Evolutionary conservation across 1,140 invertebrate genomes (phyloP).

Genomic region (Sarcophaga peregrina): DNA sequence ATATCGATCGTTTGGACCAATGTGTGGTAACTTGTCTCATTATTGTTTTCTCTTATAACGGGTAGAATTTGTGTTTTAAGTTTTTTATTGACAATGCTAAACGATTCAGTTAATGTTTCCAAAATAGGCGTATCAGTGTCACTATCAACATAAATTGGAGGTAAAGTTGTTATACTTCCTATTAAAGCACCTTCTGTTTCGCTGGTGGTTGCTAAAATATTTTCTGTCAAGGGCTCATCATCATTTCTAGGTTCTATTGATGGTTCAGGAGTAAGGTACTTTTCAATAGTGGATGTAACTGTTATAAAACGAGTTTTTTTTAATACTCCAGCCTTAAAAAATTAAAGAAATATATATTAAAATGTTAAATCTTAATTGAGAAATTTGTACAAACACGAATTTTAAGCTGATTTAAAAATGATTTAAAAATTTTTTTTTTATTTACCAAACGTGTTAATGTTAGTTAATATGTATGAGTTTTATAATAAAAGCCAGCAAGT

Average conservation of each 20-base stretch:
- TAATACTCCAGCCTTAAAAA: slow-evolving; percentile 81
- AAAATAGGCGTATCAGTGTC: slow-evolving; percentile 82
- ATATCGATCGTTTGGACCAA: slow-evolving; percentile 89
- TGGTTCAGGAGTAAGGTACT: slow-evolving; percentile 73
- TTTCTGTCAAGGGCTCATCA: slow-evolving; percentile 84
- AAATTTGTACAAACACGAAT: too few relatives aligned
- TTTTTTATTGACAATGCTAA: slow-evolving; percentile 87
- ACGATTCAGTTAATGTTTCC: slow-evolving; percentile 89
- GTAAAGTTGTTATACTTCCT: slow-evolving; percentile 83
- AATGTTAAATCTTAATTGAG: too few relatives aligned
- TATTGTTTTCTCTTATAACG: slow-evolving; percentile 74
- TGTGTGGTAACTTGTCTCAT: slow-evolving; percentile 79
- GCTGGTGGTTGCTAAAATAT: slow-evolving; percentile 83
- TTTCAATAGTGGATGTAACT: slow-evolving; percentile 83
- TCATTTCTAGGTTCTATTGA: slow-evolving; percentile 67
- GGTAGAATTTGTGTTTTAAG: slow-evolving; percentile 88
- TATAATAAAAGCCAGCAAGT: too few relatives aligned
- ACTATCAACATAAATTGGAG: slow-evolving; percentile 79
- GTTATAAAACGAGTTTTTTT: slow-evolving; percentile 89
- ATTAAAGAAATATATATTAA: not conserved
- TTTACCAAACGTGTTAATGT: not conserved
- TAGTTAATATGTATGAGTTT: not conserved
- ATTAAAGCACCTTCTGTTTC: slow-evolving; percentile 77
- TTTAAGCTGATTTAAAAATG: too few relatives aligned
- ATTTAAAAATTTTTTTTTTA: too few relatives aligned